Evolutionary conservation across 2,888 invertebrate species (phyloP).

Genomic region (Cenopis cana): DNA sequence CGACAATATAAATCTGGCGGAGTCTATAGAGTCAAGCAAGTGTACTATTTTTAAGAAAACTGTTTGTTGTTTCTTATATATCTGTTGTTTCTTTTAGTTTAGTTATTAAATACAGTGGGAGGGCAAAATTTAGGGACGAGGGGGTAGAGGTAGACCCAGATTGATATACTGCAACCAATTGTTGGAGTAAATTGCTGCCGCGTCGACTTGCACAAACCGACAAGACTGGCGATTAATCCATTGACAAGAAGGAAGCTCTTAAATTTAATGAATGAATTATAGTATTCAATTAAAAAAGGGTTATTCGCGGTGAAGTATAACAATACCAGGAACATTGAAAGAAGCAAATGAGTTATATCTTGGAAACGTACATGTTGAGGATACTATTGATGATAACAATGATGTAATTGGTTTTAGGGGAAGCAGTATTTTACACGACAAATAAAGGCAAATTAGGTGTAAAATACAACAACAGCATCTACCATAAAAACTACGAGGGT

Average conservation of each 20-base stretch:
- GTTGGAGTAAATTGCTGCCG: too few relatives aligned
- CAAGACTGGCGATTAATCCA: too few relatives aligned
- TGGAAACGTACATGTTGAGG: constrained; percentile 18
- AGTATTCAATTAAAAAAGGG: constrained; percentile 8
- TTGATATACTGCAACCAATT: too few relatives aligned
- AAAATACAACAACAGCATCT: constrained; percentile 29
- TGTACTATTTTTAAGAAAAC: too few relatives aligned
- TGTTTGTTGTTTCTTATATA: too few relatives aligned
- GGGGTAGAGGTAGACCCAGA: too few relatives aligned
- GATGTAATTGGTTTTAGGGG: constrained; percentile 20
- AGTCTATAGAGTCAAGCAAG: background rate
- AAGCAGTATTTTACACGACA: constrained; percentile 39
- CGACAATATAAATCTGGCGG: background rate
- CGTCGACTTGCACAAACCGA: too few relatives aligned
- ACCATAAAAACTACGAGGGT: constrained; percentile 43
- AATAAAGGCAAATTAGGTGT: constrained; percentile 34
- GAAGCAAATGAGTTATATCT: constrained; percentile 3
- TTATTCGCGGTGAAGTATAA: constrained; percentile 10
- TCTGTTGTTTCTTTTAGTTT: too few relatives aligned
- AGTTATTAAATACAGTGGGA: too few relatives aligned
- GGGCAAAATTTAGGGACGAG: too few relatives aligned
- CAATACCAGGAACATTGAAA: constrained; percentile 11
- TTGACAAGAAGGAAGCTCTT: too few relatives aligned
- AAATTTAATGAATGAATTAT: too few relatives aligned
- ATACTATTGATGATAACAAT: background rate